Evolutionary conservation across 1,140 invertebrate genomes (phyloP).

Genomic region (Arion vulgaris): DNA sequence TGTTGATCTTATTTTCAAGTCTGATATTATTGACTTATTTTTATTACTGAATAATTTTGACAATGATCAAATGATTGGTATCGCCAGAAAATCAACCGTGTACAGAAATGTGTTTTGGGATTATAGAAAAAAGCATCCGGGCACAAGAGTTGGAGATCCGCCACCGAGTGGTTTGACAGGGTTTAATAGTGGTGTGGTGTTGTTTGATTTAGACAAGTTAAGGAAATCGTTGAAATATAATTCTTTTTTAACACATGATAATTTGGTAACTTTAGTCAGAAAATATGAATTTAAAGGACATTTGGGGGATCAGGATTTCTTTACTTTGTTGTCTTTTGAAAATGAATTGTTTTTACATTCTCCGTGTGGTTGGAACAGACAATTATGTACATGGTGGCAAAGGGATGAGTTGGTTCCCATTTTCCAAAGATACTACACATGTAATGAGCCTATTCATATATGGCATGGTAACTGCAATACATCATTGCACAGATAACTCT

Average conservation of each 20-base stretch:
- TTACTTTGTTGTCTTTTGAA: constrained; percentile 83
- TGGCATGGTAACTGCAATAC: constrained; percentile 92
- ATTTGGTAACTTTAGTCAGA: constrained; percentile 77
- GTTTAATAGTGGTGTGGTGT: constrained; percentile 86
- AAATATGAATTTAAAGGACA: constrained; percentile 85
- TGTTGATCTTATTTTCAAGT: constrained; percentile 84
- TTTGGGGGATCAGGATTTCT: constrained; percentile 91
- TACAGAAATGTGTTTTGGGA: constrained; percentile 84
- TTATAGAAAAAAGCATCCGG: constrained; percentile 79
- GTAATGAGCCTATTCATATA: constrained; percentile 81
- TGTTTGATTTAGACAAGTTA: constrained; percentile 83
- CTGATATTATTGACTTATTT: constrained; percentile 81
- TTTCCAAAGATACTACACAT: constrained; percentile 84
- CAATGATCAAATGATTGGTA: constrained; percentile 80
- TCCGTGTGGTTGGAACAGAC: constrained; percentile 88
- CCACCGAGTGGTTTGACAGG: constrained; percentile 80
- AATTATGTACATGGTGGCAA: constrained; percentile 89
- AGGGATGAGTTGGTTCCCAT: constrained; percentile 84
- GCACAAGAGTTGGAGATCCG: constrained; percentile 78
- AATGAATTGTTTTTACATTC: constrained; percentile 83
- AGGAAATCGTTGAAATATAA: constrained; percentile 77
- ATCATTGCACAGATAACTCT: constrained; percentile 19
- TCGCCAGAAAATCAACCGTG: constrained; percentile 86
- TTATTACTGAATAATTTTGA: constrained; percentile 80
- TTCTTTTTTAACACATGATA: constrained; percentile 76